Conservation (phyloP, 2,888 invertebrate species). For the Aspidapion aeneum region DNA sequence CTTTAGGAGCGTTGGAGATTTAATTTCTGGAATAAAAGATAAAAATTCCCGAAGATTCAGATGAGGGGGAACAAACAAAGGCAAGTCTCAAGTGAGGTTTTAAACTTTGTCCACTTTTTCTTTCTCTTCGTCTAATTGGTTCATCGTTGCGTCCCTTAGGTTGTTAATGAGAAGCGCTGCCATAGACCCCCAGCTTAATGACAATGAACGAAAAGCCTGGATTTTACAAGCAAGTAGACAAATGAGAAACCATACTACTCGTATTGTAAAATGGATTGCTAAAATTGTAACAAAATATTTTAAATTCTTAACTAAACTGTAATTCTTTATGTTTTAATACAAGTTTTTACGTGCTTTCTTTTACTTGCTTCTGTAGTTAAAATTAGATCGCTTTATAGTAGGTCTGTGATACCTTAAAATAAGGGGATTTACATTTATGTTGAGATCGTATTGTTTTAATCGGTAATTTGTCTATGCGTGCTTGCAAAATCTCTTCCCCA, state of each 20-base stretch:
- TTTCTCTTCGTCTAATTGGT: conserved; percentile 13
- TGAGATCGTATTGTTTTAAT: no score
- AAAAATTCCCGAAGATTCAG: neutral
- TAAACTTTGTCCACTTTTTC: neutral
- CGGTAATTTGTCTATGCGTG: neutral
- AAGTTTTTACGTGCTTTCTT: no score
- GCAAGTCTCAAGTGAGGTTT: neutral
- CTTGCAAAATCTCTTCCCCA: neutral
- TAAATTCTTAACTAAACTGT: no score
- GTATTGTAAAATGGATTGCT: no score
- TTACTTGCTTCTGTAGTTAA: no score
- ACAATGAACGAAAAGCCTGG: conserved; percentile 28
- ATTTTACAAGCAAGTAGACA: conserved; percentile 28
- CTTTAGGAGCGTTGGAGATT: neutral
- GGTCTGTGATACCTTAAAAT: no score
- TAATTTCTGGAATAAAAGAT: no score
- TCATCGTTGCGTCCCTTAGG: conserved; percentile 16
- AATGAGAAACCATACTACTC: no score
- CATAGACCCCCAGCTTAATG: conserved; percentile 14
- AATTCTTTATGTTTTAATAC: no score
- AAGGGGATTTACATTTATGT: no score
- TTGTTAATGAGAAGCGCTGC: conserved; percentile 37
- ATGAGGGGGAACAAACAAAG: neutral
- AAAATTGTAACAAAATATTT: no score
- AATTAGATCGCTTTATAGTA: no score